Conservation (phyloP, 1,140 invertebrate genomes). For the Drosophila ananassae region DNA sequence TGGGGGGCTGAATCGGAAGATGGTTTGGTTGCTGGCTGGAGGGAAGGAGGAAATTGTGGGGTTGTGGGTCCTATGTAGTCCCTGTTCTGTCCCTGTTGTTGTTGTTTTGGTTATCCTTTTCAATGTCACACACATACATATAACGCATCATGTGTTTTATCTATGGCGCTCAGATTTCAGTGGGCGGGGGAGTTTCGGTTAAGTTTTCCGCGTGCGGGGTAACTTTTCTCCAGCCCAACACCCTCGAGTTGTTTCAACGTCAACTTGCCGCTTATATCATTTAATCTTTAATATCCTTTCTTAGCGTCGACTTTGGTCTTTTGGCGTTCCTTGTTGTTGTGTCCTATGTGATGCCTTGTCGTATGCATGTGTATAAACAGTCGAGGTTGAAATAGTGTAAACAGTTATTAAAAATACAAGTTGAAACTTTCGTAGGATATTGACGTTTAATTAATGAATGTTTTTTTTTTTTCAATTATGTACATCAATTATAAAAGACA, state of each 20-base stretch:
- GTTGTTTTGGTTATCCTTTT: slow-evolving; percentile 70
- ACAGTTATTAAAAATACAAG: neutral
- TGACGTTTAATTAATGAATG: too few relatives aligned
- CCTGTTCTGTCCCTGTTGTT: slow-evolving; percentile 2
- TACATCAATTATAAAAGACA: too few relatives aligned
- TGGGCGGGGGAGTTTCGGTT: slow-evolving; percentile 15
- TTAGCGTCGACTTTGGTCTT: slow-evolving; percentile 76
- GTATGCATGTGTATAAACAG: slow-evolving; percentile 34
- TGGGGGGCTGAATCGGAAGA: slow-evolving; percentile 11
- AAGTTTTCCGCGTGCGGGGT: slow-evolving; percentile 22
- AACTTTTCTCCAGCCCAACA: slow-evolving; percentile 20
- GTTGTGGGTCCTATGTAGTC: slow-evolving; percentile 15
- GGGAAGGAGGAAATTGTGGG: neutral
- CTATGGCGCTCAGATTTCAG: slow-evolving; percentile 71
- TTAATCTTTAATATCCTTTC: slow-evolving; percentile 82
- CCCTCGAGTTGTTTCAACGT: slow-evolving; percentile 30
- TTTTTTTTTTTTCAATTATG: too few relatives aligned
- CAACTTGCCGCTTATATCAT: slow-evolving; percentile 78
- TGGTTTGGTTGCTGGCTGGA: slow-evolving; percentile 5
- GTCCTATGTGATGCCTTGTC: slow-evolving; percentile 69
- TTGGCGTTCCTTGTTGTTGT: slow-evolving; percentile 59
- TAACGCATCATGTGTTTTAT: slow-evolving; percentile 47
- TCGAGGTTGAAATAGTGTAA: neutral
- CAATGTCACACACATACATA: slow-evolving; percentile 71
- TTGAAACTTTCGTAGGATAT: too few relatives aligned